Evolutionary conservation across 2,888 invertebrate genomes (phyloP).

Genomic region (Leptinotarsa rubiginosa): DNA sequence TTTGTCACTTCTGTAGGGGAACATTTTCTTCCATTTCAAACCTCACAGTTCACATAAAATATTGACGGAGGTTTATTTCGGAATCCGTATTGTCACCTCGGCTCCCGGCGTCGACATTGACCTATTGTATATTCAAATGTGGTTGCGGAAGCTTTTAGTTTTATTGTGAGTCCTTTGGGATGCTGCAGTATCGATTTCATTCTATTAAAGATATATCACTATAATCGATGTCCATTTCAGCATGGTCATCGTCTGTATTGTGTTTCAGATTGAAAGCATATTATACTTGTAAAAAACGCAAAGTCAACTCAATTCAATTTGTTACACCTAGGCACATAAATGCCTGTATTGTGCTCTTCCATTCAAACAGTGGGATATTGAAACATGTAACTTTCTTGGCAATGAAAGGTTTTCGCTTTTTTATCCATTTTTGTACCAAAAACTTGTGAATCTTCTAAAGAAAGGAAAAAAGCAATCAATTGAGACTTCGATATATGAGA

Average conservation of each 20-base stretch:
- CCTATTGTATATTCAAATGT: constrained; percentile 15
- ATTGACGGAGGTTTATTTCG: not conserved
- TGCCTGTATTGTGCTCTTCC: no score
- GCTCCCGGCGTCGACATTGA: constrained; percentile 1
- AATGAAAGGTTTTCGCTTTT: no score
- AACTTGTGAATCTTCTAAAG: no score
- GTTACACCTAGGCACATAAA: no score
- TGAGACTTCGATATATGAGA: no score
- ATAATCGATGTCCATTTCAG: constrained; percentile 1
- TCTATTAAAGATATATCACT: constrained; percentile 11
- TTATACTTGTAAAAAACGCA: not conserved
- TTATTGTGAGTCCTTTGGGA: constrained; percentile 8
- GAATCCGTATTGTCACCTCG: not conserved
- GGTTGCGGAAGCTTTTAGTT: constrained; percentile 6
- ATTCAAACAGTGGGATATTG: no score
- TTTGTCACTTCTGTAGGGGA: no score
- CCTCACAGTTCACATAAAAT: constrained; percentile 1
- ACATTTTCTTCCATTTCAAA: not conserved
- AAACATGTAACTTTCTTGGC: no score
- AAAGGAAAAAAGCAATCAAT: no score
- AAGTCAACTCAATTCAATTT: no score
- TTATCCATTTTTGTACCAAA: no score
- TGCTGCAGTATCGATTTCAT: constrained; percentile 10
- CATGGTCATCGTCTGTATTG: not conserved
- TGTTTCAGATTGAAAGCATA: not conserved